A percentile compares a stretch with the other conserved stretches of the same genome.
Evolutionary conservation across 2,888 invertebrate species (phyloP).

Genomic region (Mythimna impura): DNA sequence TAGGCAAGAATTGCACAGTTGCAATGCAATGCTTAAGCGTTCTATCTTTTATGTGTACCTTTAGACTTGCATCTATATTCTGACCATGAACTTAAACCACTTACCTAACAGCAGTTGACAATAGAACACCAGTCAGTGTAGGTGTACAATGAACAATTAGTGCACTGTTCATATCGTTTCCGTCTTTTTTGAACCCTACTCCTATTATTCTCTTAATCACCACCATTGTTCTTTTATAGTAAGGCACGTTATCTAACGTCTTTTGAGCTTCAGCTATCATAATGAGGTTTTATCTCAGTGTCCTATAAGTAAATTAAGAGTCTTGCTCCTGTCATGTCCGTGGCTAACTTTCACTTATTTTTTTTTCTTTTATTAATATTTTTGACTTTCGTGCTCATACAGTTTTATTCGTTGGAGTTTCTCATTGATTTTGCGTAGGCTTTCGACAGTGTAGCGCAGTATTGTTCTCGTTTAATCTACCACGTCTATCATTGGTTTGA

Average conservation of each 20-base stretch:
- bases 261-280: conserved; percentile 49
- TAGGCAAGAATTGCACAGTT: not conserved
- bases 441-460: conserved; percentile 19
- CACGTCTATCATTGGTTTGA: conserved; percentile 31
- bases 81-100: conserved; percentile 48
- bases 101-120: conserved; percentile 36
- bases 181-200: conserved; percentile 43
- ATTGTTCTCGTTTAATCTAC: conserved; percentile 6
- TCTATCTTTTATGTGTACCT: not conserved
- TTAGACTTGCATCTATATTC: conserved; percentile 15
- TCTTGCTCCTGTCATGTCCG: conserved; percentile 42
- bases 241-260: conserved; percentile 43
- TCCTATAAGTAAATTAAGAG: conserved; percentile 61
- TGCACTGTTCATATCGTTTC: conserved; percentile 48
- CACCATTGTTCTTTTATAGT: conserved; percentile 55
- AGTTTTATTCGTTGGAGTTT: not conserved
- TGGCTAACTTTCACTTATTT: conserved; percentile 51
- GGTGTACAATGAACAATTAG: conserved; percentile 56
- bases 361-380: conserved; percentile 36
- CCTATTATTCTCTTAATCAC: conserved; percentile 54
- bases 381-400: conserved; percentile 18
- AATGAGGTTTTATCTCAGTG: conserved; percentile 58
- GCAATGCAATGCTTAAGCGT: not conserved
- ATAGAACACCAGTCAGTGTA: conserved; percentile 47
- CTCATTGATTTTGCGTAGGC: conserved; percentile 25